Conservation (phyloP, 2,113 vertebrate species). For the Vulpes vulpes region DNA sequence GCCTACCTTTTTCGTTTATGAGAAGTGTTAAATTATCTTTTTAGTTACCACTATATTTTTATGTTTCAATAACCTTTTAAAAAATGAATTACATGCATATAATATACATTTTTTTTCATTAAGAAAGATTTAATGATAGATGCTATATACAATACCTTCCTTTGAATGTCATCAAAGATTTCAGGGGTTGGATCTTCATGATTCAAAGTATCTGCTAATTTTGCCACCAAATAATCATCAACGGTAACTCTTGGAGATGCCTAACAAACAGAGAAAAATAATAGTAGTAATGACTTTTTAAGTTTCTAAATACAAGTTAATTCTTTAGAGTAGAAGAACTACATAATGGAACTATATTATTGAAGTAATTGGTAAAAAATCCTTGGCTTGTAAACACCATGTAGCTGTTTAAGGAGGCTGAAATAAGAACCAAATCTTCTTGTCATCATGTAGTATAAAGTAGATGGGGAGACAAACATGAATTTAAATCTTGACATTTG, state of each 20-base stretch:
- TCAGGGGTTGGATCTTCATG: slow-evolving; percentile 97
- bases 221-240: slow-evolving; percentile 92
- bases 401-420: slow-evolving; percentile 14
- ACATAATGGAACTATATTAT: neutral
- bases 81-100: neutral
- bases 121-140: slow-evolving; percentile 55
- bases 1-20: neutral
- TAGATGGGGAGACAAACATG: neutral
- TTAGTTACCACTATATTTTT: neutral
- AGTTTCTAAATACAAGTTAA: slow-evolving; percentile 37
- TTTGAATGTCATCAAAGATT: slow-evolving; percentile 99
- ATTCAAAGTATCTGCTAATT: slow-evolving; percentile 95
- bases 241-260: slow-evolving; percentile 97
- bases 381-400: slow-evolving; percentile 6
- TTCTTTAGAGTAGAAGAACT: neutral
- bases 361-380: slow-evolving; percentile 10
- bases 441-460: neutral
- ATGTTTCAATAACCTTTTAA: neutral
- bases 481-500: slow-evolving; percentile 25
- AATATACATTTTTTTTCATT: slow-evolving; percentile 8
- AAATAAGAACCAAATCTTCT: neutral
- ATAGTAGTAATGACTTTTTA: neutral
- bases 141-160: slow-evolving; percentile 90
- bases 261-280: slow-evolving; percentile 85
- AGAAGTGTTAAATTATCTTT: neutral